Percentiles rank a stretch among this genome's conserved stretches.
Conservation (phyloP, 2,113 vertebrate species). For the Leucosticte australis region DNA sequence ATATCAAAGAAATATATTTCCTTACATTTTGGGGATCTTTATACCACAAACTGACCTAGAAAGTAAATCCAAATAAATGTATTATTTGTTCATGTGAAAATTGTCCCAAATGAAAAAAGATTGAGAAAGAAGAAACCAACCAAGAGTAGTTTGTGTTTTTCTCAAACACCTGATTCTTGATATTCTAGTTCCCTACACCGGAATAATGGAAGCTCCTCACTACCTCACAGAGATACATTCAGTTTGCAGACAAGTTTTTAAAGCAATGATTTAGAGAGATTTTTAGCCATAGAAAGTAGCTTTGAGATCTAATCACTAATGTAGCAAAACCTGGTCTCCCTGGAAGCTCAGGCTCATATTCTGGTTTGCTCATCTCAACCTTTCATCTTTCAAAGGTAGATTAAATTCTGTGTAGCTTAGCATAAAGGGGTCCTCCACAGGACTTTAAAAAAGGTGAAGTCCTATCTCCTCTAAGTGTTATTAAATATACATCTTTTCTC, state of each 20-base stretch:
- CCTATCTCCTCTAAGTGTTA: not conserved
- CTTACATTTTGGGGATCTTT: not conserved
- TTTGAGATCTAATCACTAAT: not conserved
- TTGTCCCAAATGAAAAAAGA: not conserved
- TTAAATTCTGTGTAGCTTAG: not conserved
- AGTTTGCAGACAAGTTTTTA: not conserved
- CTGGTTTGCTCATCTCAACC: not conserved
- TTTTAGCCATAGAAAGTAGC: not conserved
- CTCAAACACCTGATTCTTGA: not conserved
- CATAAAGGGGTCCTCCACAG: not conserved
- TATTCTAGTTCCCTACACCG: not conserved
- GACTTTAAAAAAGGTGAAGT: not conserved
- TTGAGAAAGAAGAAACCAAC: not conserved
- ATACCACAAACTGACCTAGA: not conserved
- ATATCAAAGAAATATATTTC: not conserved
- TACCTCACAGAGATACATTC: not conserved
- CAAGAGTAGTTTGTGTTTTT: not conserved
- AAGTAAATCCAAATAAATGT: not conserved
- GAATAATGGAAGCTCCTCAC: not conserved
- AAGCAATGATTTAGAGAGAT: not conserved
- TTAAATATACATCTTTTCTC: not conserved
- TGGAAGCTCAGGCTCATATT: not conserved
- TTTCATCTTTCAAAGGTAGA: not conserved
- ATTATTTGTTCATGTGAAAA: not conserved
- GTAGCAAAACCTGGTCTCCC: not conserved